Evolutionary conservation across 2,888 invertebrate genomes (phyloP), one percentile per base, ranked within the genome.

Genomic region (Orchesella flavescens): DNA sequence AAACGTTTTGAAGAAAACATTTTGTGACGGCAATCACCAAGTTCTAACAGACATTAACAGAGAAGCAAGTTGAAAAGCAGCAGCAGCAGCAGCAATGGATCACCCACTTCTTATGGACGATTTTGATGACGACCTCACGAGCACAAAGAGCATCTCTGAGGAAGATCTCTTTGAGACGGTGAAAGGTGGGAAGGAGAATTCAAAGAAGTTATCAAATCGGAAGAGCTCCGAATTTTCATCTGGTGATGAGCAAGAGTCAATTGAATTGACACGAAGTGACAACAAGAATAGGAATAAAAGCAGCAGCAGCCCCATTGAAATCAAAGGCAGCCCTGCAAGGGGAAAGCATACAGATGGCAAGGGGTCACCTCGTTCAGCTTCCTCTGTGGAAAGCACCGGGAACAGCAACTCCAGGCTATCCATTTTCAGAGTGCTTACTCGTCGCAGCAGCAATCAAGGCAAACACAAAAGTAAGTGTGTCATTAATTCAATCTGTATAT

Each of bases 381-480:
- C 79, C 15, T 79, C 79, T 0, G 65, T 79, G 23, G 79, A 79
- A 21, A 79, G 79, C 21, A 72, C 79, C 15, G 79, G 79, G 34
- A 79, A 78, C 19, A 13, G n/a, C 5, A 78, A 63, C 23, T 79
- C 79, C 10, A 78, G 71, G 44, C 72, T 85, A 71, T 85, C 85
- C 34, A 78, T 85, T 57, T 82, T 85, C 68, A 85, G 72, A 72
- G 85, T 79, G 19, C 82, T 85, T 15, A 82, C 79, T 15, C 85
- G 85, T 13, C 66, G 82, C 61, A 82, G 59, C 59, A 72, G 74
- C 61, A 74, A 74, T 63, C 82, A 74, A 53, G 73, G 74, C 13
- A 85, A 85, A 49, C 85, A 85, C 57, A 85, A 85, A 74, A 85
- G 85, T 85, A 85, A 85, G 85, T 76, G 21, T 21, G 21, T 3